Evolutionary conservation across 35 echinoderm and acorn worm genomes (phyloP).

Genomic region (Ophiothrix spiculata): DNA sequence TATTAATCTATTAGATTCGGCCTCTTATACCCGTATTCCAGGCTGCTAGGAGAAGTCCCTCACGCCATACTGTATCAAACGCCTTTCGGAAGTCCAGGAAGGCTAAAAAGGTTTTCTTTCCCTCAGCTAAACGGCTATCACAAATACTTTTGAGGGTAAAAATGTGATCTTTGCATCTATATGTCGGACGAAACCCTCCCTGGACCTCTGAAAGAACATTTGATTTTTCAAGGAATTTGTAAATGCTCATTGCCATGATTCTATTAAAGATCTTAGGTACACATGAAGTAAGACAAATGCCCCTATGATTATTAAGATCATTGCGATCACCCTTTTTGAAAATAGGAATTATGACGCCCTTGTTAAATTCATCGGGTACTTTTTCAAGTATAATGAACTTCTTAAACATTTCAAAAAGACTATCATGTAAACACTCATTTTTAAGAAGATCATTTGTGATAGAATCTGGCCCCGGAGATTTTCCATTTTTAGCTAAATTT

Average conservation of each 20-base stretch:
- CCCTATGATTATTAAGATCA: conserved; percentile 1
- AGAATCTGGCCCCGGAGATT: background rate
- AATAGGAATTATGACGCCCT: background rate
- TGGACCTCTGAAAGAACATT: background rate
- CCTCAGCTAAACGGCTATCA: background rate
- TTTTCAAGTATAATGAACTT: background rate
- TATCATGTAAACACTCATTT: background rate
- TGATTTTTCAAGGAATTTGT: background rate
- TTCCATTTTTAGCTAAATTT: background rate
- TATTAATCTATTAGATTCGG: background rate
- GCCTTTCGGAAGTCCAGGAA: conserved; percentile 2
- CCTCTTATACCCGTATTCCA: background rate
- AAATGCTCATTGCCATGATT: background rate
- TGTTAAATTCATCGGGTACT: background rate
- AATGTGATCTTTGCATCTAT: background rate
- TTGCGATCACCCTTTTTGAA: background rate
- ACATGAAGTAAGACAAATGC: background rate
- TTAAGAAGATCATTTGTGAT: background rate
- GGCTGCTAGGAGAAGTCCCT: background rate
- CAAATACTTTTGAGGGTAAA: conserved; percentile 3
- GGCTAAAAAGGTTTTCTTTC: background rate
- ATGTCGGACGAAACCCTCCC: background rate
- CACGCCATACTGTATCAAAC: background rate
- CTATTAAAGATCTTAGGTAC: conserved; percentile 1
- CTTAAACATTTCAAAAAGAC: background rate